These are phyloP conservation scores for Falco columbarius DNA, from an alignment of 2,797 vertebrate species.

Conservation along the genomic window DNA sequence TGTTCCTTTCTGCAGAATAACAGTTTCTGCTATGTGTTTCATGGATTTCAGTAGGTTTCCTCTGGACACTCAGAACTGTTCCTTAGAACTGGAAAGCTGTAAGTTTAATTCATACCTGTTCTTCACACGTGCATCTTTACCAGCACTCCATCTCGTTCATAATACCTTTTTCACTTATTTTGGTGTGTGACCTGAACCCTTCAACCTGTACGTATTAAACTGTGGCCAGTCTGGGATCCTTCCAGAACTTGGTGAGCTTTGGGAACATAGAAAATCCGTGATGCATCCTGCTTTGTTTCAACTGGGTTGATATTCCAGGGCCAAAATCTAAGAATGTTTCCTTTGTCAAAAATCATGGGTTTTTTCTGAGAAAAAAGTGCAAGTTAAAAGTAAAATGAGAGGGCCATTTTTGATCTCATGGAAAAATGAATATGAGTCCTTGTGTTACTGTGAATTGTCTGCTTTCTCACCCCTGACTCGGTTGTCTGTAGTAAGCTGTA, in stretches of 20 bases:
- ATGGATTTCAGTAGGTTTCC: constrained; percentile 96
- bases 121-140: background rate
- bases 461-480: background rate
- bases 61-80: constrained; percentile 93
- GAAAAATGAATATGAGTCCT: background rate
- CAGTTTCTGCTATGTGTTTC: constrained; percentile 90
- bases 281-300: background rate
- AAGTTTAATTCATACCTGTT: constrained; percentile 75
- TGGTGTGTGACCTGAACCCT: background rate
- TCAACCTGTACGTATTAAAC: background rate
- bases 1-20: constrained; percentile 81
- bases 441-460: background rate
- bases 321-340: background rate
- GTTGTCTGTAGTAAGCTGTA: background rate
- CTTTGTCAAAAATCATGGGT: background rate
- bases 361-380: background rate
- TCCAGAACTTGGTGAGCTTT: background rate
- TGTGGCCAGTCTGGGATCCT: background rate
- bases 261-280: background rate
- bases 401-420: background rate
- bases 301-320: background rate
- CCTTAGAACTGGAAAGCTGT: constrained; percentile 94
- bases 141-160: background rate
- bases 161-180: background rate
- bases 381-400: background rate